phyloP scores from a whole-genome alignment of 2,888 invertebrate species.

The Crepidodera aurea region DNA sequence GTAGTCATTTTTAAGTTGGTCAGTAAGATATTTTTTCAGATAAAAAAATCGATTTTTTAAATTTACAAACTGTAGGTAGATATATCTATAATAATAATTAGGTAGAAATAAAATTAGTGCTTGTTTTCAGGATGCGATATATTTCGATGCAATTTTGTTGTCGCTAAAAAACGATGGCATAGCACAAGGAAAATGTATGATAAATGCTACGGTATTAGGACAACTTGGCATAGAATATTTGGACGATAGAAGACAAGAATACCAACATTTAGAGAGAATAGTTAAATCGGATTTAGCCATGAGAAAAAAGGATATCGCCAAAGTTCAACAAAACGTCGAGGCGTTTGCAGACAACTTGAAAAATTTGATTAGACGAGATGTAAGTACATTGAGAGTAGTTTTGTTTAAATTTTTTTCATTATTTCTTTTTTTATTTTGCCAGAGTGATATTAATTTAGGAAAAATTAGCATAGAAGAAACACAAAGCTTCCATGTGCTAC shows the following conservation, averaged over 20 bases:
- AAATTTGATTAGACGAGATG: conserved; percentile 61
- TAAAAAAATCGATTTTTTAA: too few species aligned
- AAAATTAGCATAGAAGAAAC: conserved; percentile 45
- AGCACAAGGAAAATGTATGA: conserved; percentile 69
- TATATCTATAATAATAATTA: too few species aligned
- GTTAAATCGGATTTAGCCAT: conserved; percentile 72
- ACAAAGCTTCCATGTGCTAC: conserved; percentile 51
- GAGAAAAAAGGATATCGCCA: conserved; percentile 66
- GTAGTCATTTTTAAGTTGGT: too few species aligned
- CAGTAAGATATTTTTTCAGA: too few species aligned
- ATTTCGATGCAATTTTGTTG: conserved; percentile 70
- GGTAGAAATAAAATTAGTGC: too few species aligned
- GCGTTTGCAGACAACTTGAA: conserved; percentile 60
- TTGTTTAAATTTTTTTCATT: conserved; percentile 1
- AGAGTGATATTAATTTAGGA: conserved; percentile 55
- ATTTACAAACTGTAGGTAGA: too few species aligned
- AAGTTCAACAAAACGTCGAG: conserved; percentile 61
- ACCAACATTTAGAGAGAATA: conserved; percentile 66
- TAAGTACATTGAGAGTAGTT: conserved; percentile 42
- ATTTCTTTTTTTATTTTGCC: too few species aligned
- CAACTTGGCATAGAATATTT: conserved; percentile 73
- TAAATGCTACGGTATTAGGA: conserved; percentile 71
- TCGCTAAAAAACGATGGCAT: conserved; percentile 68
- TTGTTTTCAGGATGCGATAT: conserved; percentile 67
- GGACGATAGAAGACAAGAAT: conserved; percentile 70